phyloP scores from a whole-genome alignment of 2,113 vertebrate species.

The Xenopus tropicalis region UCB_Xtro_10.0 CM004445.2:110851001-110851500 shows the following conservation, averaged over 20 bases:
- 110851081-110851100: conserved; percentile 4
- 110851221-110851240: conserved; percentile 17
- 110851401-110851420: conserved; percentile 3
- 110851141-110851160: not conserved
- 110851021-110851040: too few species aligned
- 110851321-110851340: conserved; percentile 23
- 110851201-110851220: conserved; percentile 1
- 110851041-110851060: too few species aligned
- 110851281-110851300: conserved; percentile 29
- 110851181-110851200: too few species aligned
- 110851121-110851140: conserved; percentile 4
- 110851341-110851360: conserved; percentile 38
- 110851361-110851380: conserved; percentile 43
- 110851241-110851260: conserved; percentile 16
- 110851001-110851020: too few species aligned
- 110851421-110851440: conserved; percentile 7
- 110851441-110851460: not conserved
- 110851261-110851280: conserved; percentile 9
- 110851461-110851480: conserved; percentile 16
- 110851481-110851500: conserved; percentile 1
- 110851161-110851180: not conserved
- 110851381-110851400: conserved; percentile 38
- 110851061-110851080: not conserved
- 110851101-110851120: conserved; percentile 7
- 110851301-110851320: conserved; percentile 43